Conservation (phyloP, 2,113 vertebrate genomes). For the Ochotona princeps region DNA sequence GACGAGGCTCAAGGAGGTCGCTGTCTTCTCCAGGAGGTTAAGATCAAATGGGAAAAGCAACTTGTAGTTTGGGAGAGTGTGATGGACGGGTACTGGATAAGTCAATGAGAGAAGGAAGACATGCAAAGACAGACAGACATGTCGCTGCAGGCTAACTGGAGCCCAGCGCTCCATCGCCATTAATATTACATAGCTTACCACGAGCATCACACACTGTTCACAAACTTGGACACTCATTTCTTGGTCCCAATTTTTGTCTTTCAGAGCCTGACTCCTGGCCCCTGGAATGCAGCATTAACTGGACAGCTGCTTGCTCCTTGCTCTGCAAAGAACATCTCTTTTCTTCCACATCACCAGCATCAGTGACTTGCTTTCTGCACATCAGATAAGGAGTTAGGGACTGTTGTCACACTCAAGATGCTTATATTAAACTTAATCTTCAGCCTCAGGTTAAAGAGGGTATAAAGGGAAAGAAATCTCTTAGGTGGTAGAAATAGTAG, state of each 20-base stretch:
- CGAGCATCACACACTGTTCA: too few species aligned
- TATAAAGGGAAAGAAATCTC: not conserved
- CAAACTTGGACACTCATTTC: too few species aligned
- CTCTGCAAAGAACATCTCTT: too few species aligned
- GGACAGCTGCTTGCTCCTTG: too few species aligned
- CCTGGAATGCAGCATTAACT: too few species aligned
- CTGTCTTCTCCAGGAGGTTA: not conserved
- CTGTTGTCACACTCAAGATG: not conserved
- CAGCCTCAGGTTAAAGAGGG: not conserved
- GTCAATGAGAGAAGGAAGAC: not conserved
- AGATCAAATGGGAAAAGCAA: not conserved
- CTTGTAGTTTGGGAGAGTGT: not conserved
- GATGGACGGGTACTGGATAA: not conserved
- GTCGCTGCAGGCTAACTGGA: not conserved
- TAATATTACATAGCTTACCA: too few species aligned
- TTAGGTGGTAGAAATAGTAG: not conserved
- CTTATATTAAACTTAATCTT: slow-evolving; percentile 4
- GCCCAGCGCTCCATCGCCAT: too few species aligned
- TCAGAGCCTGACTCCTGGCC: too few species aligned
- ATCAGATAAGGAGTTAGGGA: too few species aligned
- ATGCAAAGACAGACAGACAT: not conserved
- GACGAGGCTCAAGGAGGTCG: not conserved
- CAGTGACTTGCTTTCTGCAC: too few species aligned
- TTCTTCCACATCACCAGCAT: too few species aligned
- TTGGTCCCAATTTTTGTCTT: too few species aligned